A percentile compares a stretch with the other conserved stretches of the same genome.
Conservation (phyloP, 2,888 invertebrate species). For the Microctonus aethiopoides region DNA sequence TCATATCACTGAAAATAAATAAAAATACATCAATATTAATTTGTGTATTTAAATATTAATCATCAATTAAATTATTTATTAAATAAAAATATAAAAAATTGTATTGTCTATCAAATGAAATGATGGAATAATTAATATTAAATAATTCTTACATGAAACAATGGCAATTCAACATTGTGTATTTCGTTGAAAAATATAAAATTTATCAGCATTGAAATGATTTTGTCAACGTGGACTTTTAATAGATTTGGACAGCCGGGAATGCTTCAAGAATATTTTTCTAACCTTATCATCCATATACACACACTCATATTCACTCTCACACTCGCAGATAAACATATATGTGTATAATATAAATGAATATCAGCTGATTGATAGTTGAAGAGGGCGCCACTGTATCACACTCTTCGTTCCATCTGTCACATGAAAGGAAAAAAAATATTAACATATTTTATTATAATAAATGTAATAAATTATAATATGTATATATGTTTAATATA, state of each 20-base stretch:
- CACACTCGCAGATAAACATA: too few relatives aligned
- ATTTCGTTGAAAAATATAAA: not conserved
- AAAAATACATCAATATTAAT: not conserved
- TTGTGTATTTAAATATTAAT: not conserved
- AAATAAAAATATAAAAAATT: not conserved
- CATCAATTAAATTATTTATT: not conserved
- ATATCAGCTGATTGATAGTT: not conserved
- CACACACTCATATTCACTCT: not conserved
- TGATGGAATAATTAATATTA: not conserved
- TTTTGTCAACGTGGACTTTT: slow-evolving; percentile 36
- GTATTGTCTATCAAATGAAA: not conserved
- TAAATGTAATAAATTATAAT: too few relatives aligned
- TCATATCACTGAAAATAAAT: slow-evolving; percentile 38
- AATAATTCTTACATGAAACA: slow-evolving; percentile 34
- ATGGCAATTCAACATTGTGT: slow-evolving; percentile 35
- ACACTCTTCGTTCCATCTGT: not conserved
- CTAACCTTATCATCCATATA: too few relatives aligned
- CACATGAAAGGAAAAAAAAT: too few relatives aligned
- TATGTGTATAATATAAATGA: not conserved
- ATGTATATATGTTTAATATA: too few relatives aligned
- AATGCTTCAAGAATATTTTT: too few relatives aligned
- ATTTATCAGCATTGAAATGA: not conserved
- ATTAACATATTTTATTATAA: too few relatives aligned
- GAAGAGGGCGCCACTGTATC: not conserved
- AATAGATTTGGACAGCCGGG: not conserved